Percentiles rank a stretch among this genome's conserved stretches.
These are phyloP conservation scores for Glomeris marginata DNA, from an alignment of 2,888 invertebrate species.

Conservation along the genomic window DNA sequence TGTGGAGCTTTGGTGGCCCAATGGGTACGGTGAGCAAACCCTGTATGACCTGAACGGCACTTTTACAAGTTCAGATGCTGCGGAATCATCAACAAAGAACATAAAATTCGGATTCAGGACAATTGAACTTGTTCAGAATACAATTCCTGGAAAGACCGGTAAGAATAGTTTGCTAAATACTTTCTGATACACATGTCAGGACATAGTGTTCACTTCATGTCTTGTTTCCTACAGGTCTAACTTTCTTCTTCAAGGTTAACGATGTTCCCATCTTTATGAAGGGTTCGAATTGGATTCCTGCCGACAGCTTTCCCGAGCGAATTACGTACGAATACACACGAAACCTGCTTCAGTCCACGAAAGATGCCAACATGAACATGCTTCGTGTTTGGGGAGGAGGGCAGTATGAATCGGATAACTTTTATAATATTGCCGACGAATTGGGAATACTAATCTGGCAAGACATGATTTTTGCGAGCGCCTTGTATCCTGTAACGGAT, in stretches of 20 bases:
- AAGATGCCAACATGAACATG: slow-evolving; percentile 75
- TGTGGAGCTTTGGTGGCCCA: slow-evolving; percentile 82
- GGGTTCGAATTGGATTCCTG: slow-evolving; percentile 88
- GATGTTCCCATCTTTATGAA: slow-evolving; percentile 79
- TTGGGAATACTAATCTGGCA: slow-evolving; percentile 92
- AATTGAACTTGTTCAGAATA: slow-evolving; percentile 61
- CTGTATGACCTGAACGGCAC: slow-evolving; percentile 52
- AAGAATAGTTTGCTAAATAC: not conserved
- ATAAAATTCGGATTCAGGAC: slow-evolving; percentile 70
- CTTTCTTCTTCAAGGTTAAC: slow-evolving; percentile 80
- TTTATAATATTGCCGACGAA: slow-evolving; percentile 74
- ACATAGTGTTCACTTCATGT: not conserved
- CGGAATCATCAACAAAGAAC: slow-evolving; percentile 31
- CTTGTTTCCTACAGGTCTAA: slow-evolving; percentile 33
- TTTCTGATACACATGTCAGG: not conserved
- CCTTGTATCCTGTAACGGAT: slow-evolving; percentile 69
- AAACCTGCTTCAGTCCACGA: slow-evolving; percentile 49
- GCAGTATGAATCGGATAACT: slow-evolving; percentile 75
- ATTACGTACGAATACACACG: slow-evolving; percentile 42
- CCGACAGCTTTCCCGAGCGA: slow-evolving; percentile 63
- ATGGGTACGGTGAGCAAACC: slow-evolving; percentile 66
- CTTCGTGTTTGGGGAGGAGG: slow-evolving; percentile 99
- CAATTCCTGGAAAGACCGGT: slow-evolving; percentile 28
- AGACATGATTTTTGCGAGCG: slow-evolving; percentile 92
- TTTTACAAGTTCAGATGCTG: slow-evolving; percentile 28